Evolutionary conservation across 2,113 vertebrate species (phyloP), one percentile per base, ranked within the genome.

Genomic region (Riparia riparia): DNA sequence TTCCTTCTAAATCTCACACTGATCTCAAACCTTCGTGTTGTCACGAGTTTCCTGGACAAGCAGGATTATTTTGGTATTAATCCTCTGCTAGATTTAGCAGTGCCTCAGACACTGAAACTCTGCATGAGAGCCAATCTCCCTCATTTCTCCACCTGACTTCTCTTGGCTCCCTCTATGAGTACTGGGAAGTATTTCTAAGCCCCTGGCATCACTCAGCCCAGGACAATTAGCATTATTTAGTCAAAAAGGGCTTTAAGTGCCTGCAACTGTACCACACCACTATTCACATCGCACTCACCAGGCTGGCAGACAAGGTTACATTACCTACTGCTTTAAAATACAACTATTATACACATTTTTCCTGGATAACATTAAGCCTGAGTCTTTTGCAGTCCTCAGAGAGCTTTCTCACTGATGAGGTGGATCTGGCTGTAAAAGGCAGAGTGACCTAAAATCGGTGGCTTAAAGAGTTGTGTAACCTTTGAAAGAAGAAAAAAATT

Each of bases 151-250:
- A 89, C 79, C 93, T 71, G 56, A 77, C 90, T 94, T 50, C 72
- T 86, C 92, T 20, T 89, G 97, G 93, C 86, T 86, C 24, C 26
- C 47, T 70, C 81, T 22, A 8, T 8, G 4, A 76, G 64, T 18
- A 68, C 80, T 77, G 82, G 56, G 88, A 96, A 93, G 86, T 84
- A 88, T 89, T 93, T 86, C 12, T 49, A 93, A 86, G 86, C 47
- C 58, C 57, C 81, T 82, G 79, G 87, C 85, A 90, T 64, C 63
- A 12, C 50, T 74, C 80, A 90, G 83, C 80, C 89, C 39, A 64
- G 25, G 63, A 84, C 77, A 96, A 96, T 97, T 97, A 90, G 84
- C 68, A 86, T 73, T 93, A 89, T 93, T 95, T 94, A 86, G 70
- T 68, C 61, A 77, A 94, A 85, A 95, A 73, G 24, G 79, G 64